phyloP scores from a whole-genome alignment of 1,140 invertebrate species.

The Drosophila guanche region DNA sequence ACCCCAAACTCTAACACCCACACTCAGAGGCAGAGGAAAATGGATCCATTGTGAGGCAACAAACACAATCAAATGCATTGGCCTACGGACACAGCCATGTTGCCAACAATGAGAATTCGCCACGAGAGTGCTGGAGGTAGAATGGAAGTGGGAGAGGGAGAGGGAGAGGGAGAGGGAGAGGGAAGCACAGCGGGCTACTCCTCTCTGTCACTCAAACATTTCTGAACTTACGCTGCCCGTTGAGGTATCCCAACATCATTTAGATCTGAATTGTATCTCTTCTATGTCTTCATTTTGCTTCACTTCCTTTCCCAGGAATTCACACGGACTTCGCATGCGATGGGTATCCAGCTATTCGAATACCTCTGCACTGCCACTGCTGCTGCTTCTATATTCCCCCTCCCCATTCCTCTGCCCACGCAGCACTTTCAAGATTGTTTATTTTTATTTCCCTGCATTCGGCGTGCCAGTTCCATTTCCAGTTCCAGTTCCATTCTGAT shows the following conservation, averaged over 20 bases:
- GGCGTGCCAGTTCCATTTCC: neutral
- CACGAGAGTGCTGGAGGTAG: neutral
- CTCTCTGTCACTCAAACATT: conserved; percentile 31
- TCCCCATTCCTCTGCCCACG: neutral
- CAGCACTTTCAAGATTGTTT: conserved; percentile 43
- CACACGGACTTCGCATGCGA: conserved; percentile 1
- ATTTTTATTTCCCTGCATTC: conserved; percentile 63
- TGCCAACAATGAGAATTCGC: conserved; percentile 59
- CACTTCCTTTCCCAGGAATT: neutral
- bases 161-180: neutral
- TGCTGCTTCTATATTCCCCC: neutral
- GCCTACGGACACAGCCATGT: conserved; percentile 66
- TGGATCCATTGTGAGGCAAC: conserved; percentile 29
- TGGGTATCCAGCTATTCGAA: conserved; percentile 13
- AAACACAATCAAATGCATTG: conserved; percentile 60
- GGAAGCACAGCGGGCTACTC: conserved; percentile 40
- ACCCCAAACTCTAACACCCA: neutral
- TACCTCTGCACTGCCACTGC: neutral
- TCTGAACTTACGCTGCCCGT: conserved; percentile 14
- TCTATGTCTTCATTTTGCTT: neutral
- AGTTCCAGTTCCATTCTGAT: conserved; percentile 33
- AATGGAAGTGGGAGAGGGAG: neutral
- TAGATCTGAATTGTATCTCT: too few species aligned
- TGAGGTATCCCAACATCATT: too few species aligned
- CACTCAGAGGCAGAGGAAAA: neutral